Evolutionary conservation across 2,113 vertebrate genomes (phyloP).

Genomic region (Piaya cayana): DNA sequence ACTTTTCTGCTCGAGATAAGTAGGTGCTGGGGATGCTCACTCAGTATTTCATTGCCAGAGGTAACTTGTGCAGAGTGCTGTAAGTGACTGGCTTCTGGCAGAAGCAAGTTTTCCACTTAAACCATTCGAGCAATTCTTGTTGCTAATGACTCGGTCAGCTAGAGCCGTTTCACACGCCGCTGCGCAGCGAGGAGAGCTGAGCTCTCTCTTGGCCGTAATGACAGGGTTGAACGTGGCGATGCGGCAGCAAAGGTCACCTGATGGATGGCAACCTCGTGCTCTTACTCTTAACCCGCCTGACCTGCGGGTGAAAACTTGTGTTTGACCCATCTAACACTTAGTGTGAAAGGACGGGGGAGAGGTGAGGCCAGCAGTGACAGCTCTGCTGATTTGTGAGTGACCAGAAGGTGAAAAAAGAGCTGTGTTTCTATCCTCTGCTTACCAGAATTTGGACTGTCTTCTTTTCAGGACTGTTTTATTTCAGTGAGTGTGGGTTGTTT

Average conservation of each 20-base stretch:
- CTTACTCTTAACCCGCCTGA: not conserved
- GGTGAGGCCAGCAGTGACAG: not conserved
- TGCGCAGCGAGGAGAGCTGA: not conserved
- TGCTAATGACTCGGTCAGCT: not conserved
- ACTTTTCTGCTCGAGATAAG: not conserved
- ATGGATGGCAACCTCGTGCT: not conserved
- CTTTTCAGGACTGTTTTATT: not conserved
- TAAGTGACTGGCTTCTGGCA: not conserved
- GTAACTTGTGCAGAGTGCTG: not conserved
- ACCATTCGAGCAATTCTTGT: not conserved
- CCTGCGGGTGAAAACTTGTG: not conserved
- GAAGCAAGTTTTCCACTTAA: not conserved
- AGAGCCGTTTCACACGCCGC: rapidly evolving
- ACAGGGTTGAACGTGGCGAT: rapidly evolving
- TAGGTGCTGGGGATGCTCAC: not conserved
- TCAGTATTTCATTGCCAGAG: not conserved
- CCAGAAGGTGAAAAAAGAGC: not conserved
- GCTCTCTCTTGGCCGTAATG: not conserved
- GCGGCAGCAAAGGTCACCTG: not conserved
- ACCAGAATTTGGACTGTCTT: not conserved
- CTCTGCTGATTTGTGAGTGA: not conserved
- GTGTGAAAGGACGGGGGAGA: not conserved
- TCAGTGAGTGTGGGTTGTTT: not conserved
- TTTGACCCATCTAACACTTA: not conserved
- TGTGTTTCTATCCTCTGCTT: not conserved